Evolutionary conservation across 1,140 invertebrate species (phyloP).

Genomic region (Anagrus nilaparvatae): DNA sequence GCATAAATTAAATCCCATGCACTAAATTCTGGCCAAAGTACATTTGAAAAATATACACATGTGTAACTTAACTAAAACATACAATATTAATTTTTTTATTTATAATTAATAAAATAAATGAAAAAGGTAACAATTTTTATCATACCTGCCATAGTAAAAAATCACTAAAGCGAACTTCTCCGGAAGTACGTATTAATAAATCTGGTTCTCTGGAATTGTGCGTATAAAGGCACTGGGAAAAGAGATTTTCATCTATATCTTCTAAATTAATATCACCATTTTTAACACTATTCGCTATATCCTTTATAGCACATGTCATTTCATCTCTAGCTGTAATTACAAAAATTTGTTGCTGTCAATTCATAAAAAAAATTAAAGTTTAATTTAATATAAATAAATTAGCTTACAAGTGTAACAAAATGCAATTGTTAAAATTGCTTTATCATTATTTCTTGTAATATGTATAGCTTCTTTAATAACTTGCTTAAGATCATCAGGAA

Average conservation of each 20-base stretch:
- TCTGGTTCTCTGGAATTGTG: slow-evolving; percentile 69
- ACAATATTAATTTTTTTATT: slow-evolving; percentile 70
- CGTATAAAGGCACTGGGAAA: slow-evolving; percentile 75
- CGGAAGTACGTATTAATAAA: slow-evolving; percentile 89
- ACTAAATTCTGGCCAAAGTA: slow-evolving; percentile 89
- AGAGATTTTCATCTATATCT: slow-evolving; percentile 70
- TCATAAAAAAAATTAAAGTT: not conserved
- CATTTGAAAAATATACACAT: slow-evolving; percentile 67
- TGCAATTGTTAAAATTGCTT: slow-evolving; percentile 80
- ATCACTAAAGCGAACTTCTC: slow-evolving; percentile 90
- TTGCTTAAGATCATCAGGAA: slow-evolving; percentile 69
- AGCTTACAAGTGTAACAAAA: slow-evolving; percentile 77
- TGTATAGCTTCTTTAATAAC: slow-evolving; percentile 70
- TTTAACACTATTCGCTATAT: slow-evolving; percentile 52
- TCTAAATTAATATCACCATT: slow-evolving; percentile 41
- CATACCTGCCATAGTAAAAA: slow-evolving; percentile 93
- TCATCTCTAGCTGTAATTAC: slow-evolving; percentile 72
- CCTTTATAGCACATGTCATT: slow-evolving; percentile 65
- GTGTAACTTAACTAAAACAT: slow-evolving; percentile 53
- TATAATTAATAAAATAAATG: slow-evolving; percentile 1
- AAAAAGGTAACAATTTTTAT: slow-evolving; percentile 40
- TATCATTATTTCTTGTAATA: slow-evolving; percentile 72
- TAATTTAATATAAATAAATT: slow-evolving; percentile 7
- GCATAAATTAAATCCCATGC: slow-evolving; percentile 81
- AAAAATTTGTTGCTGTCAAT: slow-evolving; percentile 1